phyloP scores from a whole-genome alignment of 2,888 invertebrate species.

The Rhagophthalmus giganteus region DNA sequence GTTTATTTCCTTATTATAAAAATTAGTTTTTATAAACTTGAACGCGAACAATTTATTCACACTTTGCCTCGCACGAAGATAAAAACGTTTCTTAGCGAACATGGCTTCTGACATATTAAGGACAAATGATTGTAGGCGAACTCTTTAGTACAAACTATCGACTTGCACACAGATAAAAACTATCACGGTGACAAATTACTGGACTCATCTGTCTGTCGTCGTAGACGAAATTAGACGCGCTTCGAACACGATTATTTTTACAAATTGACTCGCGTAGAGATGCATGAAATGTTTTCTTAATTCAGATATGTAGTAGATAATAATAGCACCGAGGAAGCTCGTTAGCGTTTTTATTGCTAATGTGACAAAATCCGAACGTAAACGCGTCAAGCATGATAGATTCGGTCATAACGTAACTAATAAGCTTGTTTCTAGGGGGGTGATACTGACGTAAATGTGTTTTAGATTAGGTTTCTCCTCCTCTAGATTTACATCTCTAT shows the following conservation, averaged over 20 bases:
- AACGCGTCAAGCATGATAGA: not conserved
- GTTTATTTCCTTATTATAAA: too few species aligned
- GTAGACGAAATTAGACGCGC: constrained; percentile 31
- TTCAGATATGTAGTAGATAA: too few species aligned
- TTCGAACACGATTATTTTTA: constrained; percentile 21
- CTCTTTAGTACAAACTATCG: constrained; percentile 28
- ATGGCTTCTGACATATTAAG: constrained; percentile 27
- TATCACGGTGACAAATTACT: constrained; percentile 32
- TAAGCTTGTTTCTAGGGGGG: constrained; percentile 38
- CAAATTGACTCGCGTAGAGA: constrained; percentile 32
- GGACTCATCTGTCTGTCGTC: constrained; percentile 30
- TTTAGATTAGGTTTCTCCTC: constrained; percentile 28
- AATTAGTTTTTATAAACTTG: too few species aligned
- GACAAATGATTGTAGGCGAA: constrained; percentile 30
- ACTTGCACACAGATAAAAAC: constrained; percentile 30
- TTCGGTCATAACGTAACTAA: not conserved
- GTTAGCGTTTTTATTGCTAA: not conserved
- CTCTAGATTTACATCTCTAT: not conserved
- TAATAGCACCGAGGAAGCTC: too few species aligned
- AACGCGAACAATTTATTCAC: too few species aligned
- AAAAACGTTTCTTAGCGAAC: constrained; percentile 22
- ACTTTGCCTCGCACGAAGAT: too few species aligned
- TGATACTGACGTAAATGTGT: constrained; percentile 38
- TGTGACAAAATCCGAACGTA: not conserved
- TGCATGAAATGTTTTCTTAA: constrained; percentile 15